phyloP scores from a whole-genome alignment of 2,797 vertebrate genomes.

The Coregonus suidteri region DNA sequence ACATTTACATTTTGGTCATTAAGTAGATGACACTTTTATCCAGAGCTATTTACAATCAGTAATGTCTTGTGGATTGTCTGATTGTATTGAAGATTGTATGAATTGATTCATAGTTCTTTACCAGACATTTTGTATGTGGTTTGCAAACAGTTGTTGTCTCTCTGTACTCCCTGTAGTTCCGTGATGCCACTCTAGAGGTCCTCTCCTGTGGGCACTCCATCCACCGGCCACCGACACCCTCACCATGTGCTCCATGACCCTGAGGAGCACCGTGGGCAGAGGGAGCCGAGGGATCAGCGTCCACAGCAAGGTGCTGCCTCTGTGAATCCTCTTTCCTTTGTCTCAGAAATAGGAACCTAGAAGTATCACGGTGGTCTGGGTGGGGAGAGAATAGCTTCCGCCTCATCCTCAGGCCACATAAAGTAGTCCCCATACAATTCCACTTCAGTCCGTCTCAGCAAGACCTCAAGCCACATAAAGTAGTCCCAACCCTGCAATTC shows the following conservation, averaged over 20 bases:
- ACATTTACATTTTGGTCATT: no score
- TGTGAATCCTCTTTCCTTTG: conserved; percentile 53
- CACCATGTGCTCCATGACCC: conserved; percentile 21
- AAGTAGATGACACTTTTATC: no score
- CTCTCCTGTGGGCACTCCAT: conserved; percentile 68
- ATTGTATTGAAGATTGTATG: background rate
- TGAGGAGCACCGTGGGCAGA: conserved; percentile 45
- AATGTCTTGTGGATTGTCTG: no score
- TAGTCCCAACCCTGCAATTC: no score
- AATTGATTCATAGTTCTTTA: background rate
- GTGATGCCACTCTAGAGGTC: conserved; percentile 67
- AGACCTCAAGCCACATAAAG: no score
- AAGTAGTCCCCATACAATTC: no score
- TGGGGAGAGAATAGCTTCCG: background rate
- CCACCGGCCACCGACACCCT: conserved; percentile 48
- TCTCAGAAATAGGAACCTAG: background rate
- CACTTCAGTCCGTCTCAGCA: no score
- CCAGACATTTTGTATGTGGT: background rate
- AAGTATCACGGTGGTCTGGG: conserved; percentile 19
- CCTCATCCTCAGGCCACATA: no score
- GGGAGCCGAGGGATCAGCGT: conserved; percentile 40
- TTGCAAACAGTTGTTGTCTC: background rate
- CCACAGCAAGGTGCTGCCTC: conserved; percentile 64
- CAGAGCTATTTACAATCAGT: no score
- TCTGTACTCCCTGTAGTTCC: conserved; percentile 58